Evolutionary conservation across 2,888 invertebrate species (phyloP).

Genomic region (Alsophila aescularia): DNA sequence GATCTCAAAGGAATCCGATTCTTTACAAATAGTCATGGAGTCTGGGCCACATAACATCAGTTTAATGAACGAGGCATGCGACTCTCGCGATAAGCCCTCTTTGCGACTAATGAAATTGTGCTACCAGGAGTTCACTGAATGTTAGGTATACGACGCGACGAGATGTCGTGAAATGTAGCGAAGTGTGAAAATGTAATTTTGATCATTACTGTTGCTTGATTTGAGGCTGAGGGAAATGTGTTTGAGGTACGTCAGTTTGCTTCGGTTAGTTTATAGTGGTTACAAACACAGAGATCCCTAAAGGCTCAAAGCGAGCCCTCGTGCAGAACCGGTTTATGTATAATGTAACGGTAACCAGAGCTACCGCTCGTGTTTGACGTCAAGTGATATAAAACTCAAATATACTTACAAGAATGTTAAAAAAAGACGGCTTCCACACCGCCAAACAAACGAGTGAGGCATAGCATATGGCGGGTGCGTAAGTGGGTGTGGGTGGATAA

Average conservation of each 20-base stretch:
- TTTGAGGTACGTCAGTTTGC: background rate
- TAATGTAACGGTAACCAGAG: too few relatives aligned
- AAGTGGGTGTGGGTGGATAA: too few relatives aligned
- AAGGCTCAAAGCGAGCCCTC: too few relatives aligned
- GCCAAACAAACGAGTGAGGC: too few relatives aligned
- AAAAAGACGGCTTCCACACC: too few relatives aligned
- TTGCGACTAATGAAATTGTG: slow-evolving; percentile 71
- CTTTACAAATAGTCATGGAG: slow-evolving; percentile 48
- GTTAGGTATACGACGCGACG: slow-evolving; percentile 22
- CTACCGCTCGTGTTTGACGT: too few relatives aligned
- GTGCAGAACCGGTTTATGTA: too few relatives aligned
- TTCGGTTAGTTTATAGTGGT: background rate
- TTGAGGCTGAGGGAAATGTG: slow-evolving; percentile 2
- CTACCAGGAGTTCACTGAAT: slow-evolving; percentile 49
- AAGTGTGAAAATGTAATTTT: slow-evolving; percentile 36
- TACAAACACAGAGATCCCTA: background rate
- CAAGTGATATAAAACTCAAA: too few relatives aligned
- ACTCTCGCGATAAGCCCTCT: slow-evolving; percentile 57
- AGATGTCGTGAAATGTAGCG: slow-evolving; percentile 33
- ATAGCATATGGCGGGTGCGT: too few relatives aligned
- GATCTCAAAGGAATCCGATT: slow-evolving; percentile 52
- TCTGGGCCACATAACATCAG: slow-evolving; percentile 59
- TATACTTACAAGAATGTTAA: too few relatives aligned
- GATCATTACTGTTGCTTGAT: slow-evolving; percentile 30
- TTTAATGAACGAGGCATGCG: slow-evolving; percentile 63